phyloP scores from a whole-genome alignment of 2,888 invertebrate genomes.

The Clepsis dumicolana region DNA sequence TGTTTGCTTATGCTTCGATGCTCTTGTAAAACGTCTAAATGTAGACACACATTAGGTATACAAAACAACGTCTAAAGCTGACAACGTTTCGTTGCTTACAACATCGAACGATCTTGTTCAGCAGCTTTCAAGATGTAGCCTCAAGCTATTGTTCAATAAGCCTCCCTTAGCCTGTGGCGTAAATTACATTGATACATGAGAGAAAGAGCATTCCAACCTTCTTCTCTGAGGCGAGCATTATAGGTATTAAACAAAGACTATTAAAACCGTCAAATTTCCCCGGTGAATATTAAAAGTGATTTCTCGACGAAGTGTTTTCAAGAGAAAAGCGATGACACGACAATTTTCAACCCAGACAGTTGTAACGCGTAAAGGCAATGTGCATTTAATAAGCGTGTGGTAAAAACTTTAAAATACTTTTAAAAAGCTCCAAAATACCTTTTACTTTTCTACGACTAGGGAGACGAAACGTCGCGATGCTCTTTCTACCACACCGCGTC shows the following conservation, averaged over 20 bases:
- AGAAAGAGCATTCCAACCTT: slow-evolving; percentile 40
- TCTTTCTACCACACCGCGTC: slow-evolving; percentile 37
- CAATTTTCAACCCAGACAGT: not conserved
- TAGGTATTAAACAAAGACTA: not conserved
- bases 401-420: slow-evolving; percentile 4
- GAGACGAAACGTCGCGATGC: slow-evolving; percentile 30
- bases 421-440: slow-evolving; percentile 19
- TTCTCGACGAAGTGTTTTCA: not conserved
- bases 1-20: not conserved
- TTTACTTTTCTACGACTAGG: slow-evolving; percentile 17
- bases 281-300: not conserved
- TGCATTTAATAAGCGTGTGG: slow-evolving; percentile 27
- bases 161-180: slow-evolving; percentile 13
- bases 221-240: slow-evolving; percentile 4
- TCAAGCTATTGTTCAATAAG: slow-evolving; percentile 34
- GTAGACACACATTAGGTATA: slow-evolving; percentile 32
- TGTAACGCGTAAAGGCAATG: slow-evolving; percentile 28
- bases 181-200: slow-evolving; percentile 16
- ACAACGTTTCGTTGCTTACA: slow-evolving; percentile 29
- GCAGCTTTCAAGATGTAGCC: slow-evolving; percentile 13
- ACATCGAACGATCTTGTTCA: slow-evolving; percentile 21
- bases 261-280: not conserved
- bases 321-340: not conserved
- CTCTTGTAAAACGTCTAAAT: slow-evolving; percentile 5
- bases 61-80: slow-evolving; percentile 38